Percentiles rank a stretch among this genome's conserved stretches.
These are phyloP conservation scores for Macquaria ambigua DNA, from an alignment of 2,113 vertebrate genomes.

Conservation along the genomic window DNA sequence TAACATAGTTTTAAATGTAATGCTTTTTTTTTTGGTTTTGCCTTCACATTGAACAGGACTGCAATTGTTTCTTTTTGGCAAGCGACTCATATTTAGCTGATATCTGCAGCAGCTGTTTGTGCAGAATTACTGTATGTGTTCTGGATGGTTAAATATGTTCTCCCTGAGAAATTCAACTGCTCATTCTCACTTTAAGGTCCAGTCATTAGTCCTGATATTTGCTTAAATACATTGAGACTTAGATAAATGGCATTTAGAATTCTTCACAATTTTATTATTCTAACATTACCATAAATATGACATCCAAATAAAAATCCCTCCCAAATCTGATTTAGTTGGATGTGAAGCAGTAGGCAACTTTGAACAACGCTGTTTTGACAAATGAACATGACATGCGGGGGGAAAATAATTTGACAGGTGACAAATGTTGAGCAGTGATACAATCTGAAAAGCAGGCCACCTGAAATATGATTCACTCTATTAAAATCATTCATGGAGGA, in stretches of 20 bases:
- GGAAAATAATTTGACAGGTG: conserved; percentile 90
- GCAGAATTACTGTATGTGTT: conserved; percentile 33
- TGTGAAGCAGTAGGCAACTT: conserved; percentile 77
- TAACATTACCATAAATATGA: conserved; percentile 82
- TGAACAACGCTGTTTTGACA: conserved; percentile 85
- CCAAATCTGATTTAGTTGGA: conserved; percentile 84
- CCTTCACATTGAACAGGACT: conserved; percentile 42
- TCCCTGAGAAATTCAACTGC: conserved; percentile 54
- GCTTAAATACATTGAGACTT: conserved; percentile 63
- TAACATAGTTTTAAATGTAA: conserved; percentile 65
- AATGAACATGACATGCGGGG: conserved; percentile 86
- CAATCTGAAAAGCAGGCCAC: conserved; percentile 87
- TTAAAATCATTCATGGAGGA: conserved; percentile 88
- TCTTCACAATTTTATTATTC: conserved; percentile 78
- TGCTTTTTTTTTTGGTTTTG: conserved; percentile 25
- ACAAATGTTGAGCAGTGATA: conserved; percentile 88
- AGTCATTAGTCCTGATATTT: conserved; percentile 67
- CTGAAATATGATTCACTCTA: conserved; percentile 88
- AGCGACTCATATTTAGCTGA: conserved; percentile 29
- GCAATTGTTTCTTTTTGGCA: conserved; percentile 53
- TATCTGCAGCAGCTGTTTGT: conserved; percentile 64
- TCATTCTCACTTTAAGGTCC: conserved; percentile 56
- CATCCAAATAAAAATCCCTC: conserved; percentile 79
- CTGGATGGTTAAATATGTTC: conserved; percentile 51
- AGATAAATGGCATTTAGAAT: conserved; percentile 77